phyloP scores from a whole-genome alignment of 2,888 invertebrate species.

The Calameuta pallipes region DNA sequence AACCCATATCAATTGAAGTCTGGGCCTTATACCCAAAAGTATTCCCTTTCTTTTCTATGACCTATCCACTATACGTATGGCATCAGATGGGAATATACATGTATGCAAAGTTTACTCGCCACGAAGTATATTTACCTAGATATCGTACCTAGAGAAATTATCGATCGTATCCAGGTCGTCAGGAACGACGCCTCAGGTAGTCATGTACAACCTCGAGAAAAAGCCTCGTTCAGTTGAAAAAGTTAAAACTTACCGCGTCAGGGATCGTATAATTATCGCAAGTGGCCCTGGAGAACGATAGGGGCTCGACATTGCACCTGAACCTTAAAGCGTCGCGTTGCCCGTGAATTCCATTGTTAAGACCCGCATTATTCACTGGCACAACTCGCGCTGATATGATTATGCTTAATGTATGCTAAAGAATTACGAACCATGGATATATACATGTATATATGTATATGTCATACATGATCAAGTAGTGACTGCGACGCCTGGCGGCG shows the following conservation, averaged over 20 bases:
- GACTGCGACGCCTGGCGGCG: background rate
- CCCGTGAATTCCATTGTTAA: conserved; percentile 46
- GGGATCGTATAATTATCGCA: conserved; percentile 2
- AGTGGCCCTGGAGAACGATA: conserved; percentile 29
- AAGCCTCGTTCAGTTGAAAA: background rate
- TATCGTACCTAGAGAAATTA: background rate
- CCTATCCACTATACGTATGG: background rate
- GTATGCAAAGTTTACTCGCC: background rate
- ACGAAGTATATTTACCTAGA: background rate
- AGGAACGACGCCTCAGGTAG: background rate
- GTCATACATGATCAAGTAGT: background rate
- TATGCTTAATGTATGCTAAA: conserved; percentile 14
- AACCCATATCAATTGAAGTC: conserved; percentile 15
- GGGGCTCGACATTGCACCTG: conserved; percentile 45
- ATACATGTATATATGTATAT: background rate
- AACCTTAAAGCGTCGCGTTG: conserved; percentile 40
- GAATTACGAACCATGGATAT: conserved; percentile 2
- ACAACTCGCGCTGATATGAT: conserved; percentile 5
- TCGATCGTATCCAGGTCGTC: background rate
- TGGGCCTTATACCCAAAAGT: background rate
- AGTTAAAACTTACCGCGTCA: background rate
- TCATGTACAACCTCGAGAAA: background rate
- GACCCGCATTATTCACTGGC: conserved; percentile 45
- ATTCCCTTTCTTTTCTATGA: background rate
- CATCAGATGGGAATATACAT: background rate